Evolutionary conservation across 2,797 vertebrate species (phyloP), one percentile per base, ranked within the genome.

Genomic region (Chrysocyon brachyurus): DNA sequence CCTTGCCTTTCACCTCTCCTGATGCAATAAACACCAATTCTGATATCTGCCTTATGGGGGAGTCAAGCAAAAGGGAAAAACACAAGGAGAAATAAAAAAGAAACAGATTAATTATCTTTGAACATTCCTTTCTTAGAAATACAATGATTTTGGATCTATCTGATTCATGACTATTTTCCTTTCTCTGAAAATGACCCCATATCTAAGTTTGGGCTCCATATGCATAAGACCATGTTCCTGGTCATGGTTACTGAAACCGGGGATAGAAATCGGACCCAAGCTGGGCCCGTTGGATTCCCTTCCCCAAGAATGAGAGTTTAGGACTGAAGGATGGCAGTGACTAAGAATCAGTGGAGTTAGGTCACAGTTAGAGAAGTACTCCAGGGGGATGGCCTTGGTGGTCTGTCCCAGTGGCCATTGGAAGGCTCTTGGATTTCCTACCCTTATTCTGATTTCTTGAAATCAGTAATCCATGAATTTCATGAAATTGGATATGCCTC

Each of bases 381-480:
- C 36, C 26, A 17, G 6, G 49, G 31, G 17, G 40, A 40, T 6
- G 11, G 31, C 19, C 33, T 46, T 7, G 31, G 26, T 36, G 9
- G 8, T 15, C 12, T 22, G 19, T 49, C 52, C 40, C 26, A 1
- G 52, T 78, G 68, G n/a, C 24, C 28, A 8, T 8, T 49, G 28
- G 46, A 72, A 81, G 21, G 21, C 10, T 91, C 17, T 84, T 92
- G 64, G 40, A 36, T 94, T 82, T 91, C 82, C 72, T 75, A 3
- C 12, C 87, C 19, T 81, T 92, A 49, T 81, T 94, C 28, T 9
- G 2, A 83, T 92, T 94, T 96, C 21, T 33, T 83, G 54, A 95
- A 90, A 56, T 57, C 81, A 7, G n/a, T 19, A 68, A 68, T 31
- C 54, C 70, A 57, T 22, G 31, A 86, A 91, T 91, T 87, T 90